Evolutionary conservation across 2,888 invertebrate genomes (phyloP).

Genomic region (Microctonus brassicae): DNA sequence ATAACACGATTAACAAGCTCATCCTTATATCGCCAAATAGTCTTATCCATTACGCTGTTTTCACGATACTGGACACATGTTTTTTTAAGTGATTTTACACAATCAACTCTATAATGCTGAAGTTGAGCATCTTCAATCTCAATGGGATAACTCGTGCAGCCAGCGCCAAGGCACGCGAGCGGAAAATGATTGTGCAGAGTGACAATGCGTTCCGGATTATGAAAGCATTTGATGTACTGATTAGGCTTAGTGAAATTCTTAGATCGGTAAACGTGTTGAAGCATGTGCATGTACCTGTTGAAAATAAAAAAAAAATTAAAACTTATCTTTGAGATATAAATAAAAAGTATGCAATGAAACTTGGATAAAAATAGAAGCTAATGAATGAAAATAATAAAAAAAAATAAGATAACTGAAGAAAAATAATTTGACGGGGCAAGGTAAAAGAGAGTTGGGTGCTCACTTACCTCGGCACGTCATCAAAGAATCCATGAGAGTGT

Average conservation of each 20-base stretch:
- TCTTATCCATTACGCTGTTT: conserved; percentile 85
- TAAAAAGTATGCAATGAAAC: no score
- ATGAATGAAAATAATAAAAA: no score
- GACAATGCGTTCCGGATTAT: conserved; percentile 89
- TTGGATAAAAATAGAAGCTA: no score
- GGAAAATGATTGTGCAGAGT: conserved; percentile 95
- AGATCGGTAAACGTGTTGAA: conserved; percentile 91
- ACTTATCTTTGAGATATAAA: no score
- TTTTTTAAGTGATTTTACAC: conserved; percentile 88
- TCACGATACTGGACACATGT: conserved; percentile 86
- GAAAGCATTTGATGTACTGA: conserved; percentile 94
- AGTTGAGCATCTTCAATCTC: conserved; percentile 87
- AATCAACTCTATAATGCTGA: conserved; percentile 94
- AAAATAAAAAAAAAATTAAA: no score
- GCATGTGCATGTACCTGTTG: conserved; percentile 86
- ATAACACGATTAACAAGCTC: conserved; percentile 80
- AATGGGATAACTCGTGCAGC: conserved; percentile 87
- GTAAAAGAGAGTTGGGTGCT: background rate
- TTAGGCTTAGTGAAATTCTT: conserved; percentile 94
- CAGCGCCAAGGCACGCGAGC: conserved; percentile 84
- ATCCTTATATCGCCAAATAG: conserved; percentile 90
- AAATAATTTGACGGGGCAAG: no score
- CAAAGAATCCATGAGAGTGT: conserved; percentile 85
- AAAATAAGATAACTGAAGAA: no score
- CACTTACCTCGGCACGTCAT: conserved; percentile 78